Evolutionary conservation across 2,888 invertebrate genomes (phyloP).

Genomic region (Lithosia quadra): DNA sequence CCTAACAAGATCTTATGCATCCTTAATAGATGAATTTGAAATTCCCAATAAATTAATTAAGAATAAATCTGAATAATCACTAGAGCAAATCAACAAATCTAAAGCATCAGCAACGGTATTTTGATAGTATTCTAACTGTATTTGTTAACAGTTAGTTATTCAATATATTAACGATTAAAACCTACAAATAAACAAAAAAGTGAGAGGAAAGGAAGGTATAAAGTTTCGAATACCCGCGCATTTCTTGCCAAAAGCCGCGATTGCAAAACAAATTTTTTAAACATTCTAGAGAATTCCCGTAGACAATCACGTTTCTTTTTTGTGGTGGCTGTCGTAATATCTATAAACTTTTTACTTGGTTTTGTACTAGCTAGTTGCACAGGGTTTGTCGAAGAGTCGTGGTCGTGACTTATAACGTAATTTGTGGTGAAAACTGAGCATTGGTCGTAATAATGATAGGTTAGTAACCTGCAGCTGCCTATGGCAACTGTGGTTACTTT

Average conservation of each 20-base stretch:
- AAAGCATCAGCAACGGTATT: slow-evolving; percentile 17
- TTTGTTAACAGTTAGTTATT: slow-evolving; percentile 30
- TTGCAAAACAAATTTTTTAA: neutral
- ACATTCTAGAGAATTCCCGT: slow-evolving; percentile 19
- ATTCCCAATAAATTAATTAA: neutral
- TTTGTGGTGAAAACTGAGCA: slow-evolving; percentile 48
- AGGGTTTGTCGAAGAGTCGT: slow-evolving; percentile 20
- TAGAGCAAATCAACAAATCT: slow-evolving; percentile 5
- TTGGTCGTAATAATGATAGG: slow-evolving; percentile 33
- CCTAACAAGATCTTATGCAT: neutral
- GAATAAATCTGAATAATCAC: neutral
- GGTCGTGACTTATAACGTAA: slow-evolving; percentile 43
- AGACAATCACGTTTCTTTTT: slow-evolving; percentile 12
- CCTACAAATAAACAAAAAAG: neutral
- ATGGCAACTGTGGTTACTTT: slow-evolving; percentile 17
- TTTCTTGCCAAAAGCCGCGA: neutral
- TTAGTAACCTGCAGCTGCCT: slow-evolving; percentile 32
- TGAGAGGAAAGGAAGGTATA: neutral
- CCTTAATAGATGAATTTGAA: neutral
- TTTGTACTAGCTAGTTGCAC: neutral
- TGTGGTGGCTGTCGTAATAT: slow-evolving; percentile 13
- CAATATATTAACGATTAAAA: slow-evolving; percentile 1
- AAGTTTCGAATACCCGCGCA: slow-evolving; percentile 10
- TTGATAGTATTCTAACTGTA: slow-evolving; percentile 31
- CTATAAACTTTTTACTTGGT: slow-evolving; percentile 11